Evolutionary conservation across 2,113 vertebrate genomes (phyloP).

Genomic region (Marcusenius ussheri): DNA sequence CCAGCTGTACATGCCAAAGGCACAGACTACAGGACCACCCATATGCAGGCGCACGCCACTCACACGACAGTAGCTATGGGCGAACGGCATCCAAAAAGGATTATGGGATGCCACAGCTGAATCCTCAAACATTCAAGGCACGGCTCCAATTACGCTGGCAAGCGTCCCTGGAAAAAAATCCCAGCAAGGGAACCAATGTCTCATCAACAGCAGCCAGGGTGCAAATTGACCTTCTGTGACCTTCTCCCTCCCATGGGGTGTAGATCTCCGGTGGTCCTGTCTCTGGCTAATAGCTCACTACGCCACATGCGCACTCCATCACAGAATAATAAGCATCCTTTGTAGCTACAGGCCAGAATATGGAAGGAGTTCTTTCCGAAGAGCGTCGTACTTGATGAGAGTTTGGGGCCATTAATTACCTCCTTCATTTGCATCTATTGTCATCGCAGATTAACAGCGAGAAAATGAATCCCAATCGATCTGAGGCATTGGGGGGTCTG

Average conservation of each 20-base stretch:
- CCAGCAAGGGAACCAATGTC: background rate
- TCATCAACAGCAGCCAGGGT: background rate
- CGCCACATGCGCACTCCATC: background rate
- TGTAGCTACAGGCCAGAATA: background rate
- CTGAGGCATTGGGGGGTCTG: background rate
- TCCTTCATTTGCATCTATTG: constrained; percentile 25
- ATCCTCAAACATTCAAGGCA: background rate
- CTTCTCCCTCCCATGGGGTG: background rate
- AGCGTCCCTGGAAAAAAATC: background rate
- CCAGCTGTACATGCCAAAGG: background rate
- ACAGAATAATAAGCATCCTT: constrained; percentile 4
- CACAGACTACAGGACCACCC: background rate
- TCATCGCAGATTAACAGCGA: constrained; percentile 24
- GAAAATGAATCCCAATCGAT: constrained; percentile 22
- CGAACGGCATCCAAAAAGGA: background rate
- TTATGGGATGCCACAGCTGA: background rate
- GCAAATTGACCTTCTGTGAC: background rate
- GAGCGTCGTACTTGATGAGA: constrained; percentile 1
- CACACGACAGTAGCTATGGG: background rate
- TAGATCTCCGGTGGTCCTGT: background rate
- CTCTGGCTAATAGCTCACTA: constrained; percentile 11
- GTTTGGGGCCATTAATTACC: constrained; percentile 34
- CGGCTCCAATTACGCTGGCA: background rate
- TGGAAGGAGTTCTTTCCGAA: background rate
- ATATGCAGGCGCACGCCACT: background rate